Percentiles rank a stretch among this genome's conserved stretches.
These are phyloP conservation scores for Drosophila kokeensis DNA, from an alignment of 2,888 invertebrate species.

Conservation along the genomic window DNA sequence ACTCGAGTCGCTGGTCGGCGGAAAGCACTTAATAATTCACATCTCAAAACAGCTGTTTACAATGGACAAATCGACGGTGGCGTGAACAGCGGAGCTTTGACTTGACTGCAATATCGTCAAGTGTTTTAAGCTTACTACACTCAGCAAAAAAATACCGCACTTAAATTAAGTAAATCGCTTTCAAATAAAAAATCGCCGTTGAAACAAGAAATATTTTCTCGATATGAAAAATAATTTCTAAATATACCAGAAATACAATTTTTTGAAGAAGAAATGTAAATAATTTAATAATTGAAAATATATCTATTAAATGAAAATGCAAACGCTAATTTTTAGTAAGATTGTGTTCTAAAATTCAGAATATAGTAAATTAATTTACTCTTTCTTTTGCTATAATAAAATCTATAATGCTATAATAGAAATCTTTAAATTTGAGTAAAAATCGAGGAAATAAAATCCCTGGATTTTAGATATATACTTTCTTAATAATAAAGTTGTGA, in stretches of 20 bases:
- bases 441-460: not conserved
- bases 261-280: not conserved
- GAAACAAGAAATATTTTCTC: not conserved
- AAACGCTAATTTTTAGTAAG: not conserved
- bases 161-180: not conserved
- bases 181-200: not conserved
- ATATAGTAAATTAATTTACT: not conserved
- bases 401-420: too few species aligned
- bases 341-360: not conserved
- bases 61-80: slow-evolving; percentile 25
- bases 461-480: not conserved
- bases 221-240: not conserved
- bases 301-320: not conserved
- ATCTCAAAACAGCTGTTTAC: slow-evolving; percentile 44
- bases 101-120: slow-evolving; percentile 5
- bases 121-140: not conserved
- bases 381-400: too few species aligned
- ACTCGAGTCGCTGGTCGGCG: slow-evolving; percentile 9
- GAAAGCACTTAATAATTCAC: slow-evolving; percentile 32
- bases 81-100: slow-evolving; percentile 11
- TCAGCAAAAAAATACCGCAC: not conserved
- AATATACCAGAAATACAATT: not conserved
- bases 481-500: not conserved
- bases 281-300: too few species aligned
- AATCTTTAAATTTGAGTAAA: not conserved